Percentiles rank a stretch among this genome's conserved stretches.
Conservation (phyloP, 2,113 vertebrate genomes). For the Microcebus tavaratra region DNA sequence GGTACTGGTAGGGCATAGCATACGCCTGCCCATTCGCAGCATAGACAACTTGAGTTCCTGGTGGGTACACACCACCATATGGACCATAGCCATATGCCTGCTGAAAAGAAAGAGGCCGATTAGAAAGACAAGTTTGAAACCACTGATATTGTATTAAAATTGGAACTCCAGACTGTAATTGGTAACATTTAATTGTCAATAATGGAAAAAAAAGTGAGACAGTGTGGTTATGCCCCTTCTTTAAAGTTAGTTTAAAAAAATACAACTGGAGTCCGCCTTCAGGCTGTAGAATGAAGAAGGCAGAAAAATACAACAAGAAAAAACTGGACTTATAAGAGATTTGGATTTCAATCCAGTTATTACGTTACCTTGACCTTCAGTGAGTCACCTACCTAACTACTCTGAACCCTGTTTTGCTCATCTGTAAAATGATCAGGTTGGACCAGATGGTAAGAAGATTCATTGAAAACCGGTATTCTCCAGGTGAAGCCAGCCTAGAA, state of each 20-base stretch:
- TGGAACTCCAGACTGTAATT: not conserved
- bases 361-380: not conserved
- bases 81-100: constrained; percentile 86
- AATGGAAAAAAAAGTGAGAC: not conserved
- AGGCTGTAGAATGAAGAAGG: not conserved
- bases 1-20: constrained; percentile 84
- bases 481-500: not conserved
- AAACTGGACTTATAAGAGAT: not conserved
- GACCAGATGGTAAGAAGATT: not conserved
- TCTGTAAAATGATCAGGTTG: not conserved
- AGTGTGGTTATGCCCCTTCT: not conserved
- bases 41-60: constrained; percentile 84
- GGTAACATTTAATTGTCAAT: not conserved
- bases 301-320: not conserved
- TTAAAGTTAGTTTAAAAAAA: not conserved
- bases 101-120: not conserved
- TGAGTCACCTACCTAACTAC: not conserved
- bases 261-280: not conserved
- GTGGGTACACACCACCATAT: constrained; percentile 76
- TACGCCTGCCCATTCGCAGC: constrained; percentile 85
- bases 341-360: not conserved
- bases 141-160: not conserved
- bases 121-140: constrained; percentile 41
- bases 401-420: not conserved
- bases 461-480: not conserved